Evolutionary conservation across 2,113 vertebrate genomes (phyloP), one percentile per base, ranked within the genome.

Genomic region (Andinoacara biseriatus): DNA sequence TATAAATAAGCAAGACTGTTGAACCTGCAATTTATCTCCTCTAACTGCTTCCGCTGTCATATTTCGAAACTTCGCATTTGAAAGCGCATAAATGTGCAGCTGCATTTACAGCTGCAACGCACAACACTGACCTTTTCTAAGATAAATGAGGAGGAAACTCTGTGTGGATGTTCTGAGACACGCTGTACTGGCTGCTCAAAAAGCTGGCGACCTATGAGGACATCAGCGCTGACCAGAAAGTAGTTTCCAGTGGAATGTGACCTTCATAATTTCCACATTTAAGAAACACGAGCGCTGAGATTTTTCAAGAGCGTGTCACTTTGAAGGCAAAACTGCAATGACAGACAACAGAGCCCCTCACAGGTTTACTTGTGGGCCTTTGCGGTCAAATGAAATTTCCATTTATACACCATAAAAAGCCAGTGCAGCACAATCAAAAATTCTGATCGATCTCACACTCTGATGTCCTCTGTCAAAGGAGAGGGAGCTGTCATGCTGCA

Each of bases 261-360:
- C 76, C 58, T 72, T 91, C 87, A 85, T 84, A 86, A 67, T 89
- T 92, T 93, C 90, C 92, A 87, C 80, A 86, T 90, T 85, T 86
- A 82, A 81, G 80, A 79, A 81, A 89, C 81, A 80, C 24, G 65
- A 86, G 63, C 84, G 54, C 10, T 7, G 17, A 74, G 40, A 82
- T 81, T 33, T 49, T 86, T 84, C 63, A 84, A 75, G 74, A 61
- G 58, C 69, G 22, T 63, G 49, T 81, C 78, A 80, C 46, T 72
- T 76, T 63, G 60, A 63, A 69, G 52, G 10, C 17, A 11, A 80
- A 91, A 91, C 80, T 29, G 38, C 20, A 87, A 22, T 59, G 69
- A 80, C 84, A 83, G 86, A 75, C 74, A 72, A 33, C 61, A 60
- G 58, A 75, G 43, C 10, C 76, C 22, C 61, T 79, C 24, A 2